Evolutionary conservation across 37 sponge, comb jelly and placozoan species (phyloP).

Genomic region (Hormiphora californensis): DNA sequence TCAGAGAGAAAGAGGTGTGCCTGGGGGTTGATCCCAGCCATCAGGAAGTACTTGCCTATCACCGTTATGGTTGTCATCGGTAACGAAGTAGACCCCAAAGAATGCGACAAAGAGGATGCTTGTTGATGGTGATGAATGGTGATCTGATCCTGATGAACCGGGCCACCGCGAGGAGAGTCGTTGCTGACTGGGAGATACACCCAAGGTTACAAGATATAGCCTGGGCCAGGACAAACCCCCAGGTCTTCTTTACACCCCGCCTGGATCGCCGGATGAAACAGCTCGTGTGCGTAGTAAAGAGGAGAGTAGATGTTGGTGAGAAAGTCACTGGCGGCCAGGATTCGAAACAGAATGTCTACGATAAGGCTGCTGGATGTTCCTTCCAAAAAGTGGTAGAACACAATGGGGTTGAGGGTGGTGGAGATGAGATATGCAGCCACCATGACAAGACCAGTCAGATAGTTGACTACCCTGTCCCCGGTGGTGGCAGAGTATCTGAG

Average conservation of each 20-base stretch:
- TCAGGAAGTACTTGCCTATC: slow-evolving; percentile 9
- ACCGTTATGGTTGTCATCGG: slow-evolving; percentile 17
- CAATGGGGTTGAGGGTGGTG: slow-evolving; percentile 14
- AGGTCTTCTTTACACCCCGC: slow-evolving; percentile 44
- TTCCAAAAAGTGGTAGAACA: slow-evolving; percentile 35
- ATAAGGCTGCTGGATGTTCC: slow-evolving; percentile 18
- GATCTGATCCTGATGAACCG: slow-evolving; percentile 12
- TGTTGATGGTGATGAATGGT: slow-evolving; percentile 53
- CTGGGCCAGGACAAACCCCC: slow-evolving; percentile 36
- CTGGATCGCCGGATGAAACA: slow-evolving; percentile 39
- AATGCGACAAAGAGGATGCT: too few relatives aligned
- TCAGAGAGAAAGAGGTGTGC: background rate
- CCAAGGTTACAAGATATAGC: slow-evolving; percentile 24
- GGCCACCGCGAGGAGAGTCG: slow-evolving; percentile 35
- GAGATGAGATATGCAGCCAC: background rate
- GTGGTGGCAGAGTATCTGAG: background rate
- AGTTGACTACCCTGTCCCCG: slow-evolving; percentile 4
- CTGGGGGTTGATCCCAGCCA: background rate
- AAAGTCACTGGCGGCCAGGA: slow-evolving; percentile 40
- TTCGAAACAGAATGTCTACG: slow-evolving; percentile 36
- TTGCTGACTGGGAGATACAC: slow-evolving; percentile 53
- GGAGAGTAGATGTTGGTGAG: slow-evolving; percentile 39
- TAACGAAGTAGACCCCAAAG: too few relatives aligned
- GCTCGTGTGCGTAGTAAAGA: slow-evolving; percentile 25
- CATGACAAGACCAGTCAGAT: background rate